A percentile compares a stretch with the other conserved stretches of the same genome.
phyloP scores from a whole-genome alignment of 2,888 invertebrate genomes.

The Eristalis tenax region DNA sequence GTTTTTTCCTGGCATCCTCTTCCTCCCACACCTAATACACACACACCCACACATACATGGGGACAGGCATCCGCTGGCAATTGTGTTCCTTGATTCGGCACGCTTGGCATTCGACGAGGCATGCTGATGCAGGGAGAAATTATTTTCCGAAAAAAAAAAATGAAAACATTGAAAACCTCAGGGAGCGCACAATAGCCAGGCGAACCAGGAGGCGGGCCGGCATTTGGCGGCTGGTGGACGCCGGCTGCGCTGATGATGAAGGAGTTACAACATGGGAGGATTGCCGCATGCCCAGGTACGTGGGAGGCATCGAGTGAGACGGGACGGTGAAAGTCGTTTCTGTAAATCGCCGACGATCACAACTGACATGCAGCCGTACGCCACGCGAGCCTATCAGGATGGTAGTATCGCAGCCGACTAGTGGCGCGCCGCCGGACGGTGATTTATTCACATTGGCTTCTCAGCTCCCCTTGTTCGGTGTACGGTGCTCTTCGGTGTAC shows the following conservation, averaged over 20 bases:
- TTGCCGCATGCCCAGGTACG: constrained; percentile 9
- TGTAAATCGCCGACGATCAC: constrained; percentile 65
- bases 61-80: too few relatives aligned
- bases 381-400: constrained; percentile 52
- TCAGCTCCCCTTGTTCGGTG: neutral
- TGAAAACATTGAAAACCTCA: constrained; percentile 10
- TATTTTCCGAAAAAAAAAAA: constrained; percentile 61
- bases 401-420: constrained; percentile 57
- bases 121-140: constrained; percentile 44
- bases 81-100: constrained; percentile 47
- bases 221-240: constrained; percentile 9
- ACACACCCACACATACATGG: too few relatives aligned
- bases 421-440: constrained; percentile 70
- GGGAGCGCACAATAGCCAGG: constrained; percentile 25
- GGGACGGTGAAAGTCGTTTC: constrained; percentile 60
- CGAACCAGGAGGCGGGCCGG: neutral
- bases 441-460: constrained; percentile 66
- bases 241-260: constrained; percentile 31
- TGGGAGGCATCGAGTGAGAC: constrained; percentile 6
- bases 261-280: constrained; percentile 35
- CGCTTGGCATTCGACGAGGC: constrained; percentile 52
- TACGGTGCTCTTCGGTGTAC: neutral
- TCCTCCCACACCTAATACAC: neutral
- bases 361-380: constrained; percentile 65
- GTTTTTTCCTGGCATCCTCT: constrained; percentile 4